Conservation (phyloP, 2,888 invertebrate species). For the Plutella xylostella region DNA sequence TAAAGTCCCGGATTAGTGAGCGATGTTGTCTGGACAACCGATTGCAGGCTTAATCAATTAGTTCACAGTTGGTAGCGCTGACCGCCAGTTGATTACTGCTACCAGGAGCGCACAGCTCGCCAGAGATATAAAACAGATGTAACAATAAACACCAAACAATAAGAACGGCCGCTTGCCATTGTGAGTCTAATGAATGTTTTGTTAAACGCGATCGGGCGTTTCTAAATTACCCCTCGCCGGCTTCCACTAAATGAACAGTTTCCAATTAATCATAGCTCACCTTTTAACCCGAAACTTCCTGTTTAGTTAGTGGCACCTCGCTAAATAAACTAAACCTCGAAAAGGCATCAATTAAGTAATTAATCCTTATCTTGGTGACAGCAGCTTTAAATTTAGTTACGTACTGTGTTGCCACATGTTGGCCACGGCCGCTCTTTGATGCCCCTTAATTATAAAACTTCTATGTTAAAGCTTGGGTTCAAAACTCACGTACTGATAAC, state of each 20-base stretch:
- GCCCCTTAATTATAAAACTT: conserved; percentile 67
- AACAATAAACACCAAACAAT: neutral
- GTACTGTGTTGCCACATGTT: conserved; percentile 62
- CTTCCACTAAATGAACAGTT: no score
- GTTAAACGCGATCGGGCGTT: no score
- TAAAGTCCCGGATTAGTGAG: no score
- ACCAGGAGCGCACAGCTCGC: conserved; percentile 7
- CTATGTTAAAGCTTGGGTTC: conserved; percentile 37
- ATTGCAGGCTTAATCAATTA: conserved; percentile 54
- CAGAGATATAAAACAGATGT: neutral
- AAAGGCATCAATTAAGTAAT: neutral
- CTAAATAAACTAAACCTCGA: neutral
- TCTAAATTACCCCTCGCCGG: no score
- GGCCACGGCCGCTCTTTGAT: conserved; percentile 56
- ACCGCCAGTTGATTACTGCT: conserved; percentile 47
- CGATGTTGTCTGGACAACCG: neutral
- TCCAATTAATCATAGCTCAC: no score
- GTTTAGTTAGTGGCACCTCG: no score
- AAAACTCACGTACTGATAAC: conserved; percentile 2
- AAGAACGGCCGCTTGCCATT: no score
- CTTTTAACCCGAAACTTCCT: no score
- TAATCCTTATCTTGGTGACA: conserved; percentile 55
- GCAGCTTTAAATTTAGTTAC: conserved; percentile 63
- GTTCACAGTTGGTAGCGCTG: conserved; percentile 25
- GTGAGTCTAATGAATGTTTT: neutral